phyloP scores from a whole-genome alignment of 2,888 invertebrate species.

The Phengaris arion region DNA sequence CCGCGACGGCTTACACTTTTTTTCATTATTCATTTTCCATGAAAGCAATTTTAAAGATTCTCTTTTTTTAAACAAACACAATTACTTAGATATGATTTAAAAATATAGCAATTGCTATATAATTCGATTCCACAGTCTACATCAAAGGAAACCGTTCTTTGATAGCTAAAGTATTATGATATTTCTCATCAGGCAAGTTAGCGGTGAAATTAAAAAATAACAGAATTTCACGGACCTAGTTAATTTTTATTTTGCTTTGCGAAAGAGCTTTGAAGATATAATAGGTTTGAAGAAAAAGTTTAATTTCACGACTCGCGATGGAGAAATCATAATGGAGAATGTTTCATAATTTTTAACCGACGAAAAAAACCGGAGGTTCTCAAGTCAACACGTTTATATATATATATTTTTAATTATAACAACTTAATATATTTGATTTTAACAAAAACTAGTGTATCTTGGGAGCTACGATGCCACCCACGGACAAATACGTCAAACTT shows the following conservation, averaged over 20 bases:
- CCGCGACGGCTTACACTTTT: too few species aligned
- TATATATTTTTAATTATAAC: too few species aligned
- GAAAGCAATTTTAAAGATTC: too few species aligned
- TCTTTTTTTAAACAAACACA: neutral
- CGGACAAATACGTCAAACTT: too few species aligned
- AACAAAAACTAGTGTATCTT: too few species aligned
- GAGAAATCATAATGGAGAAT: slow-evolving; percentile 5
- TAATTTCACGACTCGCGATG: neutral
- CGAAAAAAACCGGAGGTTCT: too few species aligned
- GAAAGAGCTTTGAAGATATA: slow-evolving; percentile 23
- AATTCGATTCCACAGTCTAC: neutral
- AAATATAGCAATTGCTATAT: neutral
- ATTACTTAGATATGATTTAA: neutral
- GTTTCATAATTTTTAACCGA: too few species aligned
- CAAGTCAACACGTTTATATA: too few species aligned
- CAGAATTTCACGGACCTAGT: slow-evolving; percentile 24
- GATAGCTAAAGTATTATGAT: neutral
- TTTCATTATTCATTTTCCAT: too few species aligned
- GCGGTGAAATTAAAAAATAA: slow-evolving; percentile 28
- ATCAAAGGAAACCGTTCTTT: slow-evolving; percentile 3
- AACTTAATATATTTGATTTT: too few species aligned
- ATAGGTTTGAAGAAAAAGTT: neutral
- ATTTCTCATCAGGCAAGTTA: slow-evolving; percentile 21
- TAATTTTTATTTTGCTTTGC: slow-evolving; percentile 21
- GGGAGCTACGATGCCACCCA: too few species aligned